Evolutionary conservation across 2,113 vertebrate genomes (phyloP), one percentile per base, ranked within the genome.

Genomic region (Pachypanchax playfairii): DNA sequence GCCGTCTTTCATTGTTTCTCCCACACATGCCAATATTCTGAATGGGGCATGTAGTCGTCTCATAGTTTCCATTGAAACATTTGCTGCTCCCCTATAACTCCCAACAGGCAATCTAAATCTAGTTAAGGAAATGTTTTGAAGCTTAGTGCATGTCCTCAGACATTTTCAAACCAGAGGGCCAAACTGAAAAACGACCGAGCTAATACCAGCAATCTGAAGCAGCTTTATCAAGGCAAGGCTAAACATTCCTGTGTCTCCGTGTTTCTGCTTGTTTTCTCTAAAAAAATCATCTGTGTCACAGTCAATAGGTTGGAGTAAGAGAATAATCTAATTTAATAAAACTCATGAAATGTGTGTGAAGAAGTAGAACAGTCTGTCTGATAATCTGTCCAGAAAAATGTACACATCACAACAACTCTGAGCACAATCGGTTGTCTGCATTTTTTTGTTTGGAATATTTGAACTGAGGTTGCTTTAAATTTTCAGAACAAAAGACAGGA

Each of bases 41-140:
- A 31, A 57, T 60, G 28, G 25, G 29, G 17, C 12, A 33, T 36
- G 53, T 38, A 24, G 35, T 66, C n/a, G 21, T 70, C 28, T 61
- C 65, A 70, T 69, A 69, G 70, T 72, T 80, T 77, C 59, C 56
- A 74, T 0, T 61, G 43, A 77, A 66, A 42, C 51, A 44, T 70
- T 58, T 51, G 41, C 31, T 51, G 26, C 24, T 65, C 50, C 56
- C 51, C n/a, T 39, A 26, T 14, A 21, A 25, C 35, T 29, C 44
- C 33, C 22, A 66, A 26, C 36, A 62, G 20, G n/a, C 43, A 39
- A 28, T 50, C 21, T 35, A 56, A n/a, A 49, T 39, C 0, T 38
- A 56, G 43, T 49, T 42, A 47, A 42, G 12, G 22, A 4, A 41
- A 41, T 26, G 35, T 48, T 33, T 55, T 41, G n/a, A 46, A 29